A percentile compares a stretch with the other conserved stretches of the same genome.
These are phyloP conservation scores for Orthosia incerta DNA, from an alignment of 2,888 invertebrate genomes.

Conservation along the genomic window DNA sequence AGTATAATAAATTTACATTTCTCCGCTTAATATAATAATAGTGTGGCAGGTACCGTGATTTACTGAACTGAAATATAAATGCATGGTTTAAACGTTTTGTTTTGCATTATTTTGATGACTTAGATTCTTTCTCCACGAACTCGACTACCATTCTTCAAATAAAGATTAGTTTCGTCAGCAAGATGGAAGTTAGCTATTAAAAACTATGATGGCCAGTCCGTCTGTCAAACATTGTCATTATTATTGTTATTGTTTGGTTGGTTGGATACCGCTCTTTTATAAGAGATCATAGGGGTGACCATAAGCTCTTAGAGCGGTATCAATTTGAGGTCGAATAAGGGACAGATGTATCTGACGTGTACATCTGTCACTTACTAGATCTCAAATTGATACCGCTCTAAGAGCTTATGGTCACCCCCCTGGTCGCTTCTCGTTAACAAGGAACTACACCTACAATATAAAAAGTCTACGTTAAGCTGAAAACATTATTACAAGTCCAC, in stretches of 20 bases:
- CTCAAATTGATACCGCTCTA: no score
- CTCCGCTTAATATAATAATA: constrained; percentile 32
- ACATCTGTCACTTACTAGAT: no score
- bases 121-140: neutral
- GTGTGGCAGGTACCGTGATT: constrained; percentile 39
- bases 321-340: no score
- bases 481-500: constrained; percentile 11
- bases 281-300: no score
- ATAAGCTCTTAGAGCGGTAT: no score
- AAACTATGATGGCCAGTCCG: neutral
- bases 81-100: neutral
- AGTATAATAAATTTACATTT: constrained; percentile 42
- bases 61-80: constrained; percentile 31
- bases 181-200: neutral
- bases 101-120: constrained; percentile 10
- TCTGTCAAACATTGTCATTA: constrained; percentile 11
- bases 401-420: no score
- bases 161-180: neutral
- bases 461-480: constrained; percentile 4
- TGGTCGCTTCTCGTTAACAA: constrained; percentile 2
- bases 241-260: neutral
- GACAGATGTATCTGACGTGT: no score
- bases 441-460: constrained; percentile 11
- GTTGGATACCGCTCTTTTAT: neutral
- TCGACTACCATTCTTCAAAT: neutral